Conservation (phyloP, 2,113 vertebrate genomes). For the Cygnus buccinator region DNA sequence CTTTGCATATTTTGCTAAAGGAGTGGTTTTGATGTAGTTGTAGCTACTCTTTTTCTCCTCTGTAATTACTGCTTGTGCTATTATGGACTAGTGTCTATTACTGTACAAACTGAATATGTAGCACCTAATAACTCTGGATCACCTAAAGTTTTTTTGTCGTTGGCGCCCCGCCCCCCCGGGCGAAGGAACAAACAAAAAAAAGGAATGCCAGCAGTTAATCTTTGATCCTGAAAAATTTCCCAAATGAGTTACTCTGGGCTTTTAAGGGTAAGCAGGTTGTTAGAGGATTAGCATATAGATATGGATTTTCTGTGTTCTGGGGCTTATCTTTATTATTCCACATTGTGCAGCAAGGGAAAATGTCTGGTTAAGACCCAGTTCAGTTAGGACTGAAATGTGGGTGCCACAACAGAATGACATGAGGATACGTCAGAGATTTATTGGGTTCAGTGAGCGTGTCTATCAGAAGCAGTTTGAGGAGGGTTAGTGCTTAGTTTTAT, state of each 20-base stretch:
- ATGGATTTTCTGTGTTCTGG: not conserved
- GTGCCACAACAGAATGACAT: not conserved
- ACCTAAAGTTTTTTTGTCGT: not conserved
- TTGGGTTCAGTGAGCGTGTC: not conserved
- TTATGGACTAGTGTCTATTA: not conserved
- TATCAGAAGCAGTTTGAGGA: not conserved
- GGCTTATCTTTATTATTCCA: conserved; percentile 24
- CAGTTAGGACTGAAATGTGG: not conserved
- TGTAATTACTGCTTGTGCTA: not conserved
- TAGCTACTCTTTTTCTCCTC: not conserved
- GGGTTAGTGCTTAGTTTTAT: not conserved
- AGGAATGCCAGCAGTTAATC: not conserved
- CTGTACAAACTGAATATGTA: not conserved
- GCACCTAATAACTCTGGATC: not conserved
- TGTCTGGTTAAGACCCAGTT: not conserved
- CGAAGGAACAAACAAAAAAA: no score
- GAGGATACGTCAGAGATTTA: not conserved
- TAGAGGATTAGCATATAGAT: not conserved
- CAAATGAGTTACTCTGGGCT: not conserved
- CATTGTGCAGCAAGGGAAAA: not conserved
- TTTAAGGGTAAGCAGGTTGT: not conserved
- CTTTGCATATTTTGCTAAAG: not conserved
- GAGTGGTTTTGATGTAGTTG: not conserved
- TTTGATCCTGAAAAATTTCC: not conserved
- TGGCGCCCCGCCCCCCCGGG: no score